Percentiles rank a stretch among this genome's conserved stretches.
These are phyloP conservation scores for Zonitis immaculata DNA, from an alignment of 2,888 invertebrate genomes.

Conservation along the genomic window DNA sequence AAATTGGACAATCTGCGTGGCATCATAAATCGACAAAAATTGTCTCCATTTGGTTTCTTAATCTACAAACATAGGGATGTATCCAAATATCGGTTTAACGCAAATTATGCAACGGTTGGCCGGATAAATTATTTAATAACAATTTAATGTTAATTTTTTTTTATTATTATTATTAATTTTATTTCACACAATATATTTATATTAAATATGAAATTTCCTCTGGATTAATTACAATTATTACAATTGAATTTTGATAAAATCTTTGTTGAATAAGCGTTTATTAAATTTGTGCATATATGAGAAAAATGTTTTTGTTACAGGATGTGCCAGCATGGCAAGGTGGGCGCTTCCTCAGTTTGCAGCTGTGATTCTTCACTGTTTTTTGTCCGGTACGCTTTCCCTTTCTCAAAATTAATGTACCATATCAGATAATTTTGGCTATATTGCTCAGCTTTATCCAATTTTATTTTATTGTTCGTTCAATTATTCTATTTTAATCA, in stretches of 20 bases:
- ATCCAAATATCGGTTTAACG: no score
- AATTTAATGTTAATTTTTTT: no score
- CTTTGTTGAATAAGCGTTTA: conserved; percentile 13
- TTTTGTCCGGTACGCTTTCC: conserved; percentile 40
- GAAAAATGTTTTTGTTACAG: conserved; percentile 41
- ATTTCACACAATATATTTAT: no score
- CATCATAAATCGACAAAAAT: background rate
- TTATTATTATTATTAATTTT: no score
- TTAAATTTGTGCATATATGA: conserved; percentile 13
- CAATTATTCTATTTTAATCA: conserved; percentile 8
- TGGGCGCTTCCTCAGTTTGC: conserved; percentile 45
- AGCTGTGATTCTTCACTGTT: conserved; percentile 45
- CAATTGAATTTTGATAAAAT: no score
- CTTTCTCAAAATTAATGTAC: conserved; percentile 40
- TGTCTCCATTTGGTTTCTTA: background rate
- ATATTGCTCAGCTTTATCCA: conserved; percentile 30
- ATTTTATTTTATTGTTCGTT: conserved; percentile 6
- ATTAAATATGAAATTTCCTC: no score
- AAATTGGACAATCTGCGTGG: background rate
- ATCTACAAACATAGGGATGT: background rate
- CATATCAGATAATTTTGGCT: conserved; percentile 33
- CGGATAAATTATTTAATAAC: background rate
- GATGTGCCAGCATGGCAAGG: conserved; percentile 44
- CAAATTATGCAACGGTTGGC: background rate
- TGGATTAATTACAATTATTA: no score